phyloP scores from a whole-genome alignment of 1,140 invertebrate genomes.

The Oryzaephilus surinamensis region DNA sequence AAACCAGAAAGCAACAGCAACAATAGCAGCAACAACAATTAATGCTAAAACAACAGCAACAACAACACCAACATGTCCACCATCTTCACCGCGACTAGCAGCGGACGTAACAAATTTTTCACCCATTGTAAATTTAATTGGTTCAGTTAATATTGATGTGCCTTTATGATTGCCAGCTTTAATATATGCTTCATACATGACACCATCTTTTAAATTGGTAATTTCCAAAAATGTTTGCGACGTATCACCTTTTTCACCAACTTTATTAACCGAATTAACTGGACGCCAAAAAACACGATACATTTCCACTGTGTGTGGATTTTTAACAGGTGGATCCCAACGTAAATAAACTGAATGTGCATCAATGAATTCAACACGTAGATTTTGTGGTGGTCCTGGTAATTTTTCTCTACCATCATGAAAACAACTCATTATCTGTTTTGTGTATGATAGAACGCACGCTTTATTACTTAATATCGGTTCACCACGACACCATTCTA shows the following conservation, averaged over 20 bases:
- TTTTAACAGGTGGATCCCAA: conserved; percentile 70
- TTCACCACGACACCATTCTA: conserved; percentile 64
- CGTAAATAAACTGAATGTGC: conserved; percentile 47
- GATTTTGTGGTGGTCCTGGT: conserved; percentile 65
- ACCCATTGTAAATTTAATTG: conserved; percentile 59
- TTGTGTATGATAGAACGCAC: conserved; percentile 61
- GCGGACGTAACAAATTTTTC: conserved; percentile 56
- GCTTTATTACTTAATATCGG: conserved; percentile 48
- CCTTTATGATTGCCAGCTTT: conserved; percentile 73
- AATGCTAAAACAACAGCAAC: conserved; percentile 55
- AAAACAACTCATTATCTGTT: conserved; percentile 68
- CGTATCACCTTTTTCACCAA: conserved; percentile 45
- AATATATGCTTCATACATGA: conserved; percentile 65
- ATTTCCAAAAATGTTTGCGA: conserved; percentile 56
- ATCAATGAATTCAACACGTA: conserved; percentile 51
- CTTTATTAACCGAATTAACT: conserved; percentile 28
- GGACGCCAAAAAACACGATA: conserved; percentile 59
- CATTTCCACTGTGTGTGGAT: conserved; percentile 69
- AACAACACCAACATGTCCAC: conserved; percentile 45
- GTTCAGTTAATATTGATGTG: conserved; percentile 59
- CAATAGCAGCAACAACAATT: conserved; percentile 49
- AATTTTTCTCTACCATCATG: conserved; percentile 63
- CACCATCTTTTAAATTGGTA: conserved; percentile 55
- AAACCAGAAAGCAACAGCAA: conserved; percentile 53
- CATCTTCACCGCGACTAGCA: conserved; percentile 41